Percentiles rank a stretch among this genome's conserved stretches.
phyloP scores from a whole-genome alignment of 1,140 invertebrate species.

The Hirudo medicinalis region DNA sequence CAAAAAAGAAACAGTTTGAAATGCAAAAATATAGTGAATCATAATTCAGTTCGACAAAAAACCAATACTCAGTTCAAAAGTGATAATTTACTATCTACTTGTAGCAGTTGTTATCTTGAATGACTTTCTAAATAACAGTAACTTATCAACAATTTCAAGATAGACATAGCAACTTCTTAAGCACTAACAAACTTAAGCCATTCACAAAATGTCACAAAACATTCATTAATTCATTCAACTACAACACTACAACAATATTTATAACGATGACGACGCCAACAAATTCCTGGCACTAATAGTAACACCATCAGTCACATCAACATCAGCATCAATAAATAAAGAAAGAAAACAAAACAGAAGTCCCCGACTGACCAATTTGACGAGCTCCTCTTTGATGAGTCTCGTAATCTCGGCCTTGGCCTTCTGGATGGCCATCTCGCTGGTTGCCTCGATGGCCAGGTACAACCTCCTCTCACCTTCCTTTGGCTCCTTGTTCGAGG shows the following conservation, averaged over 20 bases:
- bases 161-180: background rate
- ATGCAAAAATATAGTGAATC: no score
- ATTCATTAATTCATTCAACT: no score
- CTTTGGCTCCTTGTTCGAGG: slow-evolving; percentile 44
- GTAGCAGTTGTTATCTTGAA: background rate
- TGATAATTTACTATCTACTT: background rate
- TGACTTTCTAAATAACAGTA: background rate
- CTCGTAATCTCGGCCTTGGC: slow-evolving; percentile 96
- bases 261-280: background rate
- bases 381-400: slow-evolving; percentile 90
- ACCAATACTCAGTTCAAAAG: background rate
- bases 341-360: slow-evolving; percentile 9
- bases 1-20: slow-evolving; percentile 18
- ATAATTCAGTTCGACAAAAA: background rate
- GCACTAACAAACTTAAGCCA: no score
- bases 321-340: slow-evolving; percentile 11
- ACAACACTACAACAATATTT: no score
- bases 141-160: background rate
- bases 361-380: slow-evolving; percentile 63
- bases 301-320: background rate
- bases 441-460: slow-evolving; percentile 95
- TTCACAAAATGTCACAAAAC: no score
- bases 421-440: slow-evolving; percentile 87
- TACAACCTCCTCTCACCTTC: slow-evolving; percentile 94
- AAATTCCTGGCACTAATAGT: background rate